These are phyloP conservation scores for Cettia cetti DNA, from an alignment of 2,113 vertebrate genomes.

Conservation along the genomic window DNA sequence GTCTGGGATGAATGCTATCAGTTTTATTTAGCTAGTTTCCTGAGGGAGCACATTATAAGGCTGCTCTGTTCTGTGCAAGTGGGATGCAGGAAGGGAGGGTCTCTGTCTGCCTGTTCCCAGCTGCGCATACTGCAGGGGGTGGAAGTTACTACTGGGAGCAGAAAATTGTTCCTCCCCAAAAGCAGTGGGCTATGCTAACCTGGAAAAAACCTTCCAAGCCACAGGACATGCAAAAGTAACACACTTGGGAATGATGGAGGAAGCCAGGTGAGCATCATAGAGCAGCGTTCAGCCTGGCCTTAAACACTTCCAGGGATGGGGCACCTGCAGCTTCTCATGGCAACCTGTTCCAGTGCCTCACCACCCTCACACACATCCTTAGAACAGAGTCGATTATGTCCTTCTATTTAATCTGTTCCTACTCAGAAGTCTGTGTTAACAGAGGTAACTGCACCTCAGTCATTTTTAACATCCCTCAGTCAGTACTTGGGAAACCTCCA, in stretches of 20 bases:
- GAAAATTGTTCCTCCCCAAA: not conserved
- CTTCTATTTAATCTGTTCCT: not conserved
- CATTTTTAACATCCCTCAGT: not conserved
- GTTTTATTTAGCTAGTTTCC: not conserved
- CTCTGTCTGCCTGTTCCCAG: not conserved
- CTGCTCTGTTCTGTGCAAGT: not conserved
- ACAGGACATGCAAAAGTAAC: not conserved
- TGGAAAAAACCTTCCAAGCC: not conserved
- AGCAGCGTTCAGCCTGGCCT: not conserved
- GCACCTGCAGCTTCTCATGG: not conserved
- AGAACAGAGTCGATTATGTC: not conserved
- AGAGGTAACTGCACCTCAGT: not conserved
- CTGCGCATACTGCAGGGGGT: fast-evolving
- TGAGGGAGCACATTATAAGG: not conserved
- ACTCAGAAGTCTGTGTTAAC: not conserved
- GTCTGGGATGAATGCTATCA: not conserved
- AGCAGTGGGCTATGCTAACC: not conserved
- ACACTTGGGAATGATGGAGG: not conserved
- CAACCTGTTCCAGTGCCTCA: not conserved
- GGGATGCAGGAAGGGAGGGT: not conserved
- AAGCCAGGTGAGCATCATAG: not conserved
- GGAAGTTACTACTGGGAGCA: not conserved
- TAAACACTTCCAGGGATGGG: not conserved
- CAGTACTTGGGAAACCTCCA: not conserved
- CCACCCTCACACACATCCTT: not conserved